A percentile compares a stretch with the other conserved stretches of the same genome.
Conservation (phyloP, 2,797 vertebrate genomes). For the Aselliscus stoliczkanus region DNA sequence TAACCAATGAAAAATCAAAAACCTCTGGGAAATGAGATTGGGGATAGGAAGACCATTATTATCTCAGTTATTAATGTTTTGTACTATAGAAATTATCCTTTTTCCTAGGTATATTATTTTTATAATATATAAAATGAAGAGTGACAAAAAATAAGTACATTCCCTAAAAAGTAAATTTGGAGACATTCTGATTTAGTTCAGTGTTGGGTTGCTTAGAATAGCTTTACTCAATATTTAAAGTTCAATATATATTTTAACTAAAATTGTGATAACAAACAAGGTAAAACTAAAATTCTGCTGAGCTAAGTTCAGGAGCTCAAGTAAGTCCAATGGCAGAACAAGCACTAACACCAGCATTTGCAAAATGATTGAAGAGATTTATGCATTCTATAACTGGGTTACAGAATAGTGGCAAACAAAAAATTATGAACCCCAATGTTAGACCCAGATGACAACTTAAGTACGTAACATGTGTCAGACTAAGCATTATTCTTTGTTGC, state of each 20-base stretch:
- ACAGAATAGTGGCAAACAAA: not conserved
- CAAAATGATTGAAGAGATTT: not conserved
- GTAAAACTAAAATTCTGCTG: not conserved
- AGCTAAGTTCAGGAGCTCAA: not conserved
- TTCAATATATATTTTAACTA: not conserved
- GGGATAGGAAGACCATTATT: not conserved
- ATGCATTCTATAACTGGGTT: not conserved
- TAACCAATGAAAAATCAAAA: not conserved
- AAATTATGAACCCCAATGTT: not conserved
- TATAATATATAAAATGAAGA: not conserved
- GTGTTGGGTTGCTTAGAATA: not conserved
- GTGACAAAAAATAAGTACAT: not conserved
- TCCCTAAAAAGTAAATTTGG: not conserved
- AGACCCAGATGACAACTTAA: not conserved
- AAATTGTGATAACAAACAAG: not conserved
- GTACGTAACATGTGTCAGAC: not conserved
- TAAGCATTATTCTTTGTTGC: constrained; percentile 15
- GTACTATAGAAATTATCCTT: not conserved
- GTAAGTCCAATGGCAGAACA: not conserved
- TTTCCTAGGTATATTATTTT: not conserved
- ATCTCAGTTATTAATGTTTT: not conserved
- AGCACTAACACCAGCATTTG: not conserved
- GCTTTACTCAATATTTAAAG: not conserved
- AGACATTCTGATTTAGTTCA: not conserved
- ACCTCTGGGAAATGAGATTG: not conserved